Evolutionary conservation across 2,888 invertebrate species (phyloP).

Genomic region (Teinopalpus imperialis): DNA sequence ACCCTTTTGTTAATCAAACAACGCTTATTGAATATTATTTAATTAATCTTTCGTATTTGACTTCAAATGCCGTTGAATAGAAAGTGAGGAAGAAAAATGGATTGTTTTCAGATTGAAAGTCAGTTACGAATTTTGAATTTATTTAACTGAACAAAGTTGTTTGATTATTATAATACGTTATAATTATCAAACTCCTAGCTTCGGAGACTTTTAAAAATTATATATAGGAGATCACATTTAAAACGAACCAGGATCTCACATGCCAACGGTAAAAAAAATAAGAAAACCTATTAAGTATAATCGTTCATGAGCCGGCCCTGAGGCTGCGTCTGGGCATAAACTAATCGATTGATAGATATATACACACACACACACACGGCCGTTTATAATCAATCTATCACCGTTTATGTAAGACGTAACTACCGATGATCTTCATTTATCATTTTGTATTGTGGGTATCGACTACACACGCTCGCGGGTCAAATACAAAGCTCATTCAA

Average conservation of each 20-base stretch:
- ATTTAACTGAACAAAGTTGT: neutral
- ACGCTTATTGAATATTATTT: constrained; percentile 76
- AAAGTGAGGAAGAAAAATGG: constrained; percentile 39
- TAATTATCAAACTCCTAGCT: neutral
- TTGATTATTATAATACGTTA: neutral
- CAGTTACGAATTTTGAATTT: constrained; percentile 36
- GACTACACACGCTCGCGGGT: constrained; percentile 66
- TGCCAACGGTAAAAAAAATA: constrained; percentile 65
- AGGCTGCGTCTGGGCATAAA: constrained; percentile 61
- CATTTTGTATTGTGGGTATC: constrained; percentile 78
- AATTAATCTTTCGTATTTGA: constrained; percentile 76
- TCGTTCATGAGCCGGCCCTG: constrained; percentile 62
- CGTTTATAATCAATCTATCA: constrained; percentile 80
- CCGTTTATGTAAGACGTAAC: constrained; percentile 75
- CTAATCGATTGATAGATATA: constrained; percentile 78
- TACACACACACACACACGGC: constrained; percentile 63
- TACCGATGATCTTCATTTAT: constrained; percentile 78
- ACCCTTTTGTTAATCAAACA: constrained; percentile 79
- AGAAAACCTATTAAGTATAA: constrained; percentile 76
- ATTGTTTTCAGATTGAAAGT: constrained; percentile 39
- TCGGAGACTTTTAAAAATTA: constrained; percentile 34
- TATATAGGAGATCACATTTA: constrained; percentile 15
- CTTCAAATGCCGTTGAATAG: constrained; percentile 49
- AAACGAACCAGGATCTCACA: constrained; percentile 52
- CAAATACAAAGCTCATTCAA: constrained; percentile 50